Conservation (phyloP, 2,797 vertebrate genomes). For the Pseudochirops corinnae region DNA sequence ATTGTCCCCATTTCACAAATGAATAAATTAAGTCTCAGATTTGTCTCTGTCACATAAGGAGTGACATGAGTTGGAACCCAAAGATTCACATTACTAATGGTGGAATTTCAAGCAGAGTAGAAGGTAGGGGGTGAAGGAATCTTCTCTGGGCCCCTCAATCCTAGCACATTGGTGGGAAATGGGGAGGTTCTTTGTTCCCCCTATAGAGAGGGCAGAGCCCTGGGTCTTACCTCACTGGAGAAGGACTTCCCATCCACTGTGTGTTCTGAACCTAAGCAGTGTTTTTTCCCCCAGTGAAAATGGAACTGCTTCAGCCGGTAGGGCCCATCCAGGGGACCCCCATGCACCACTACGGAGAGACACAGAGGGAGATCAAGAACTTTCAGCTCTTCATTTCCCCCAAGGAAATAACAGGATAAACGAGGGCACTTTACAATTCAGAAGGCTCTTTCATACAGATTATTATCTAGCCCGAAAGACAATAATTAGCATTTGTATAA, state of each 20-base stretch:
- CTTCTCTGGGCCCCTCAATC: background rate
- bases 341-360: constrained; percentile 89
- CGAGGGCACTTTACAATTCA: background rate
- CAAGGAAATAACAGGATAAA: background rate
- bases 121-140: background rate
- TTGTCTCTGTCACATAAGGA: background rate
- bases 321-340: constrained; percentile 92
- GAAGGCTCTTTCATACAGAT: background rate
- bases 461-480: background rate
- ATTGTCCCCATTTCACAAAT: background rate
- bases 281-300: constrained; percentile 97
- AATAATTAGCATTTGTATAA: background rate
- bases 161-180: background rate
- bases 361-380: background rate
- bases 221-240: constrained; percentile 91
- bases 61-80: background rate
- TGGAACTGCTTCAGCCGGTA: constrained; percentile 97
- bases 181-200: background rate
- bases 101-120: background rate
- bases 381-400: background rate
- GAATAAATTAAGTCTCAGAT: background rate
- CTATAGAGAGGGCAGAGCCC: background rate
- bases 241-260: constrained; percentile 92
- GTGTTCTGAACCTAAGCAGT: constrained; percentile 93
- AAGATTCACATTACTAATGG: background rate